Percentiles rank a stretch among this genome's conserved stretches.
Conservation (phyloP, 2,888 invertebrate species). For the Tachina grossa region DNA sequence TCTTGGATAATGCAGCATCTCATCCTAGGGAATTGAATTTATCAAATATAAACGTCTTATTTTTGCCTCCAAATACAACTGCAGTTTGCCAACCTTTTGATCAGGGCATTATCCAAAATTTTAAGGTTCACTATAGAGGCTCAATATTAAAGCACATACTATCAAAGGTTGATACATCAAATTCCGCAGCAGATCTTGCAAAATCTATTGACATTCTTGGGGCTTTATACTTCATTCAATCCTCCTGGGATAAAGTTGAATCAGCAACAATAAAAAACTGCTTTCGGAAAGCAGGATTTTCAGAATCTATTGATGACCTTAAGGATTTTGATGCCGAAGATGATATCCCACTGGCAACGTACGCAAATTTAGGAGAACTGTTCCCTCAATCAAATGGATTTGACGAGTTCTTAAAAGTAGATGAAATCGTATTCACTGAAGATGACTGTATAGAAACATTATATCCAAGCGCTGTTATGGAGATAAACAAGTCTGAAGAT, state of each 20-base stretch:
- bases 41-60: neutral
- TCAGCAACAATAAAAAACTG: neutral
- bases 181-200: neutral
- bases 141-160: constrained; percentile 8
- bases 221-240: neutral
- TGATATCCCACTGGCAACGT: neutral
- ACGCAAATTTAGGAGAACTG: constrained; percentile 14
- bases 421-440: constrained; percentile 9
- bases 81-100: too few relatives aligned
- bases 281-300: neutral
- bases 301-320: neutral
- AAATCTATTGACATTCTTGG: neutral
- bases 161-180: neutral
- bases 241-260: neutral
- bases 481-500: too few relatives aligned
- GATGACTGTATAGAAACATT: constrained; percentile 24
- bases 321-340: neutral
- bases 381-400: constrained; percentile 8
- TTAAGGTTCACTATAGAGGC: neutral
- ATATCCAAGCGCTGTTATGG: constrained; percentile 17
- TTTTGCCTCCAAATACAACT: neutral
- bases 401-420: too few relatives aligned
- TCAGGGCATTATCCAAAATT: neutral
- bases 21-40: neutral
- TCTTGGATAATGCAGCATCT: constrained; percentile 4